These are phyloP conservation scores for Linepithema humile DNA, from an alignment of 1,140 invertebrate genomes.

Conservation along the genomic window DNA sequence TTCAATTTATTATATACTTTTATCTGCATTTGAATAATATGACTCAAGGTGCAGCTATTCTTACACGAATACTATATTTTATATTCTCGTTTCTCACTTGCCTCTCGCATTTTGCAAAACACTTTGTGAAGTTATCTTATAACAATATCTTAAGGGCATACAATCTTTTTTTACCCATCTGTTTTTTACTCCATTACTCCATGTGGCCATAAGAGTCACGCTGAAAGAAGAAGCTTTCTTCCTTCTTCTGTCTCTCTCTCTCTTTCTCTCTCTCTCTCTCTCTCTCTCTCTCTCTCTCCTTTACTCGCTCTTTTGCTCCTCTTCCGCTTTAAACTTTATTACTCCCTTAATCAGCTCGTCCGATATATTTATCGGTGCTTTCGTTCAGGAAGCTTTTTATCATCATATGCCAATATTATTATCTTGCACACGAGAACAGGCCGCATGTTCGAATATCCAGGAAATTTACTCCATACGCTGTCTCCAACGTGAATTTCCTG, in stretches of 20 bases:
- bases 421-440: background rate
- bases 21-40: background rate
- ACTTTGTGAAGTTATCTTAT: background rate
- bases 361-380: conserved; percentile 1
- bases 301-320: background rate
- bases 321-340: conserved; percentile 10
- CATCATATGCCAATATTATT: background rate
- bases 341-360: conserved; percentile 2
- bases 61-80: background rate
- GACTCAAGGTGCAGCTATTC: background rate
- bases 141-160: conserved; percentile 1
- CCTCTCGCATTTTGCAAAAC: background rate
- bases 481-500: conserved; percentile 5
- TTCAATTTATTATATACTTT: background rate
- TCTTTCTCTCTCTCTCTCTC: background rate
- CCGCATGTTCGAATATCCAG: background rate
- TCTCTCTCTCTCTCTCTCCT: background rate
- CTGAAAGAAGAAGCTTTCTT: background rate
- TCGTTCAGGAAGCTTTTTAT: background rate
- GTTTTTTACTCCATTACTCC: background rate
- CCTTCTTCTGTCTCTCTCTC: background rate
- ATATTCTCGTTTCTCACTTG: background rate
- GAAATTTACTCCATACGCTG: conserved; percentile 5
- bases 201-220: background rate
- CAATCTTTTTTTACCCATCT: conserved; percentile 19